Base-by-base conservation (phyloP, 64 coral and sea anemone species). In the Dendrophyllia cribrosa region DNA sequence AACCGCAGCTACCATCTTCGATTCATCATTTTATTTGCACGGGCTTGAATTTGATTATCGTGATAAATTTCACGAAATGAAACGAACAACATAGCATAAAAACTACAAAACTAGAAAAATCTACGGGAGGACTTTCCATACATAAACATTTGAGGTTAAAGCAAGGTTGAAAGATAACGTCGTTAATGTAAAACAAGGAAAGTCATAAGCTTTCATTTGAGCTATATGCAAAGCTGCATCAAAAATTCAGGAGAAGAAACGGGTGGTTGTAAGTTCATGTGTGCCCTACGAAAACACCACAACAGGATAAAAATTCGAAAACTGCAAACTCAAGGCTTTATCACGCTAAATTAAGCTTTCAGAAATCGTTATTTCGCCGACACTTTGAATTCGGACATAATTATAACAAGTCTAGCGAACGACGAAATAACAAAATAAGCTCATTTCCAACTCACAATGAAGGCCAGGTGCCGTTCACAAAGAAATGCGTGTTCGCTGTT, bases 401-500 rank as follows among this genome's bases (percentile, higher is more conserved):
- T 9, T 70, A 0, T 44, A 13, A 47, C 22, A 65, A 65, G 49
- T 23, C 76, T 51, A 71, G 43, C 60, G 62, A 78, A 80, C 21
- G 61, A 53, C 12, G 19, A 81, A 90, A 59, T 90, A 58, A 70
- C 17, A 47, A 67, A 56, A 70, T 53, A 58, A 90, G 50, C 65
- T 59, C 46, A 67, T 68, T 66, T 84, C 80, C 47, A 79, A 69
- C 88, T 90, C 73, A 90, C 88, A 90, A 90, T 80, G 25, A 80
- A 26, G 88, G 53, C 88, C 88, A 90, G 88, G 88, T 90, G 88
- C 88, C 88, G 64, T 77, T 90, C 75, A 90, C 88, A 90, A 90
- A 90, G 80, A 84, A 84, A 84, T 84, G 88, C 88, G 76, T 81
- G 76, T 90, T 90, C 88, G 76, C 34, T 65, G 87, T 77, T 84